A percentile compares a stretch with the other conserved stretches of the same genome.
Conservation (phyloP, 2,113 vertebrate species). For the Probosciger aterrimus region DNA sequence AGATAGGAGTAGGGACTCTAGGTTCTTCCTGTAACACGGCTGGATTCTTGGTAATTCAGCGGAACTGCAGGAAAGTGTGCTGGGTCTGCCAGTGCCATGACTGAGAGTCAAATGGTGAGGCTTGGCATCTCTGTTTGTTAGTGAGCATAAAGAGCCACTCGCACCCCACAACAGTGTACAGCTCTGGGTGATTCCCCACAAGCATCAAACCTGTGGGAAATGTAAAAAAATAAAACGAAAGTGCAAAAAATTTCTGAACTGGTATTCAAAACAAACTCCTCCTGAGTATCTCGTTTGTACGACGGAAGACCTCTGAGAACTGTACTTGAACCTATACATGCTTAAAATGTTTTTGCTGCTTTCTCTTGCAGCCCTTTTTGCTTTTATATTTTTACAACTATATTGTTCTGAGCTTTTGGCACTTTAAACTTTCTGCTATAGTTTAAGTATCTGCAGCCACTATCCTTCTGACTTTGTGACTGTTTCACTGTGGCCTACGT, state of each 20-base stretch:
- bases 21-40: not conserved
- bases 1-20: not conserved
- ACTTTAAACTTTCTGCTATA: not conserved
- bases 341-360: not conserved
- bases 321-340: not conserved
- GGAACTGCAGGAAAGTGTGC: rapidly evolving
- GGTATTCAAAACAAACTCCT: not conserved
- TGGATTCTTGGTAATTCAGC: not conserved
- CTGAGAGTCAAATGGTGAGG: not conserved
- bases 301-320: not conserved
- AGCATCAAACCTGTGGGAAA: not conserved
- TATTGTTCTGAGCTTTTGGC: not conserved
- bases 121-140: not conserved
- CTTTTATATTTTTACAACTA: not conserved
- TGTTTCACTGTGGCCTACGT: not conserved
- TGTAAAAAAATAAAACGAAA: not conserved
- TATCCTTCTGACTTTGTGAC: not conserved
- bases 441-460: not conserved
- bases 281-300: not conserved
- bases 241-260: not conserved
- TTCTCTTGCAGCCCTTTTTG: not conserved
- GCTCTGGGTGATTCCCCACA: not conserved
- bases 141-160: not conserved
- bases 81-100: not conserved
- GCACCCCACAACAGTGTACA: too few species aligned